phyloP scores from a whole-genome alignment of 2,888 invertebrate species.

The Trissolcus brochymenae region DNA sequence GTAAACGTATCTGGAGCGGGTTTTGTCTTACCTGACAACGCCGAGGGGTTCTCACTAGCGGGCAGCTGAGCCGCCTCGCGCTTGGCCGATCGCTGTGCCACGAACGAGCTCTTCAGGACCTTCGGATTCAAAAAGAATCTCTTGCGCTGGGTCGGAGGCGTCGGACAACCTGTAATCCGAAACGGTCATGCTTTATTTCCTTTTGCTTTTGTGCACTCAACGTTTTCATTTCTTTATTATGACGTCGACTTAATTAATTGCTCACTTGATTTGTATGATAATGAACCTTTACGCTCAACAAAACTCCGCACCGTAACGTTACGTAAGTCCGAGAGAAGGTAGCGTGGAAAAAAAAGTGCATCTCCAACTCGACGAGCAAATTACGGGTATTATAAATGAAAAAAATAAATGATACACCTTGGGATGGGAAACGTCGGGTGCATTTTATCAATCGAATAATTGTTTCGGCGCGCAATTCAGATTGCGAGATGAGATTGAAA shows the following conservation, averaged over 20 bases:
- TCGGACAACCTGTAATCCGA: slow-evolving; percentile 80
- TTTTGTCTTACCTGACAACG: slow-evolving; percentile 82
- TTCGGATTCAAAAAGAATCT: slow-evolving; percentile 90
- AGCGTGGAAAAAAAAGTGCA: slow-evolving; percentile 13
- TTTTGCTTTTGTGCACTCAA: slow-evolving; percentile 16
- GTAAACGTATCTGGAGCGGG: background rate
- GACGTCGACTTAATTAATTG: slow-evolving; percentile 44
- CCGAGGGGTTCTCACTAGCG: slow-evolving; percentile 81
- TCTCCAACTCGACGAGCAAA: slow-evolving; percentile 22
- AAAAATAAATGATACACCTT: slow-evolving; percentile 16
- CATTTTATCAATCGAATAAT: slow-evolving; percentile 38
- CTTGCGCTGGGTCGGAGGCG: slow-evolving; percentile 86
- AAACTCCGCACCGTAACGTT: slow-evolving; percentile 26
- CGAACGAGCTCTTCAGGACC: slow-evolving; percentile 87
- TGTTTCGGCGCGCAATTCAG: slow-evolving; percentile 8
- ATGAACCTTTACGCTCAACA: slow-evolving; percentile 29
- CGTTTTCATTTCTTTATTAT: slow-evolving; percentile 25
- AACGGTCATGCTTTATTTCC: slow-evolving; percentile 22
- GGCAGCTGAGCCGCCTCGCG: slow-evolving; percentile 69
- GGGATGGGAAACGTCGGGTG: slow-evolving; percentile 19
- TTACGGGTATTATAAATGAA: slow-evolving; percentile 21
- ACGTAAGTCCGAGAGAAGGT: slow-evolving; percentile 20
- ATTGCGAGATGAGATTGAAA: slow-evolving; percentile 1
- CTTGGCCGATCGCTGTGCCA: slow-evolving; percentile 73
- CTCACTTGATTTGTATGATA: slow-evolving; percentile 36